Evolutionary conservation across 1,140 invertebrate genomes (phyloP), one percentile per base, ranked within the genome.

Genomic region (Trypoxylus dichotomus): DNA sequence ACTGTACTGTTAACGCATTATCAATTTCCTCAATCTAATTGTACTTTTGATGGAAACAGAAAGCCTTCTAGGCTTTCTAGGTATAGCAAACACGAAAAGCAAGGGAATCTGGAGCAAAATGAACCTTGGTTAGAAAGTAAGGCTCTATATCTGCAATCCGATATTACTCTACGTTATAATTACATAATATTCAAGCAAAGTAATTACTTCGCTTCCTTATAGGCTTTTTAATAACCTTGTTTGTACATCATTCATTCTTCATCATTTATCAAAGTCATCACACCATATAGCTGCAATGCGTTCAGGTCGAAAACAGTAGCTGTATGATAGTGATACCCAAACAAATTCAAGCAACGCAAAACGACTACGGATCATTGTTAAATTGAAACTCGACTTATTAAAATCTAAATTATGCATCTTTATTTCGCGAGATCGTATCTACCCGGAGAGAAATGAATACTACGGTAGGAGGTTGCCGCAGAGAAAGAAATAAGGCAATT

Each of bases 391-490:
- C 60, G 21, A 63, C 60, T 63, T 63, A 63, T 63, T 63, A 63
- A 63, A 63, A 63, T 63, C 60, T 63, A 63, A 63, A 63, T 63
- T 63, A 63, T 63, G 60, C 60, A 63, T 63, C 60, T 63, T 63
- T 19, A 63, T 63, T 63, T 63, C 60, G 60, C 60, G 21, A 63
- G 60, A 63, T 63, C 60, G 2, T 63, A 63, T 63, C 43, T 47
- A 13, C 13, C 43, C 60, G 60, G n/a, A 63, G 60, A 24, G 60
- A 63, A 63, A 63, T 63, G 60, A 24, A 63, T 63, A 27, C 60
- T 19, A 3, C 21, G 21, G 13, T 11, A 21, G 60, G 8, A 63
- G n/a, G 60, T 3, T 13, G 47, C 21, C 0, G 19, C 21, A 63
- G 60, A 19, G 60, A 63, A 25, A 63, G 60, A 63, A 63, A 58